Conservation (phyloP, 1,140 invertebrate genomes). For the Amyelois transitella region DNA sequence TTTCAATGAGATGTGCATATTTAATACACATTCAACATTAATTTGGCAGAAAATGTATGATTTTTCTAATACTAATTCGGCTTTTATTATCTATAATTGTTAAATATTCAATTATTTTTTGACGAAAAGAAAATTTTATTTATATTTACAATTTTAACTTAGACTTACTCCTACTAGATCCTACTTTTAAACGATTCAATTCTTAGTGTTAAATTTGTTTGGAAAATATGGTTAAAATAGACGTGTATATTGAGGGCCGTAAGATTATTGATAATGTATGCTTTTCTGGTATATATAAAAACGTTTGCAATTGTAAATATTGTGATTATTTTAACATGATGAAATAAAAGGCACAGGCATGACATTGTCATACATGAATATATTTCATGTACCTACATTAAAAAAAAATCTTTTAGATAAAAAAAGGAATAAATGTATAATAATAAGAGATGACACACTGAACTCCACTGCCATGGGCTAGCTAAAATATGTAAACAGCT, state of each 20-base stretch:
- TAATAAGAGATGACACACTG: too few species aligned
- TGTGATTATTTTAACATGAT: neutral
- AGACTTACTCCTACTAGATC: neutral
- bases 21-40: too few species aligned
- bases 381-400: too few species aligned
- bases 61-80: neutral
- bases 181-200: constrained; percentile 6
- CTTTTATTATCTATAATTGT: too few species aligned
- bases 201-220: neutral
- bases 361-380: too few species aligned
- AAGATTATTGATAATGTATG: constrained; percentile 15
- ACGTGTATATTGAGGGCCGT: neutral
- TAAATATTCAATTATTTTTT: neutral
- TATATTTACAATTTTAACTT: neutral
- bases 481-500: too few species aligned
- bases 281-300: constrained; percentile 23
- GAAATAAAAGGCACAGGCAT: neutral
- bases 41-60: neutral
- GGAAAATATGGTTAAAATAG: neutral
- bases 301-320: constrained; percentile 2
- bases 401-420: too few species aligned
- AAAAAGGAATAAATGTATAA: too few species aligned
- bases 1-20: too few species aligned
- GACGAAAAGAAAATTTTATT: neutral
- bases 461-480: too few species aligned